Conservation (phyloP, 1,140 invertebrate genomes). For the Lasaia peninsularis region DNA sequence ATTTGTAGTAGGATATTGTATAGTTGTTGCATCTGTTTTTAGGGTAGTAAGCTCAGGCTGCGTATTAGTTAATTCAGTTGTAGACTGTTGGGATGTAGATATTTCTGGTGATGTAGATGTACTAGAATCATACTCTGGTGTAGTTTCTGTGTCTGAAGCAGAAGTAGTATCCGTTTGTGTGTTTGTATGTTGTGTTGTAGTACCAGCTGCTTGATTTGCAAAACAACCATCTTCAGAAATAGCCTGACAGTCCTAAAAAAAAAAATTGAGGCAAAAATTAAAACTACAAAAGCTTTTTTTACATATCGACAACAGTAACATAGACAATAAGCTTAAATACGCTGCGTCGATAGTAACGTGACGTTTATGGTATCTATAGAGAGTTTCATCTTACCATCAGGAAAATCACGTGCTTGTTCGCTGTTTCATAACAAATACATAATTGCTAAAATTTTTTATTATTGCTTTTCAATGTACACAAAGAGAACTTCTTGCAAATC, state of each 20-base stretch:
- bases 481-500: too few relatives aligned
- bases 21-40: background rate
- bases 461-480: too few relatives aligned
- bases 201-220: constrained; percentile 2
- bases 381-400: too few relatives aligned
- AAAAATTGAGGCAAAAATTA: background rate
- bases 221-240: constrained; percentile 39
- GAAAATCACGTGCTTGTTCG: too few relatives aligned
- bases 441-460: too few relatives aligned
- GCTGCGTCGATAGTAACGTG: too few relatives aligned
- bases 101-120: constrained; percentile 15
- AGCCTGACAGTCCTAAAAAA: constrained; percentile 30
- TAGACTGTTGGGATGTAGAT: background rate
- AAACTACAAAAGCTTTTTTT: too few relatives aligned
- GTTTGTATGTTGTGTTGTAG: constrained; percentile 8
- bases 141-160: background rate
- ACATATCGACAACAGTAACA: too few relatives aligned
- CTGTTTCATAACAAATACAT: too few relatives aligned
- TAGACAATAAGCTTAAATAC: too few relatives aligned
- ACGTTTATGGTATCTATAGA: too few relatives aligned
- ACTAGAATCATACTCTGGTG: background rate
- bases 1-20: background rate
- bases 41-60: background rate
- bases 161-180: background rate
- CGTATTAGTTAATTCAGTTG: background rate